A percentile compares a stretch with the other conserved stretches of the same genome.
Conservation (phyloP, 2,113 vertebrate genomes). For the Ardeotis arabs region DNA sequence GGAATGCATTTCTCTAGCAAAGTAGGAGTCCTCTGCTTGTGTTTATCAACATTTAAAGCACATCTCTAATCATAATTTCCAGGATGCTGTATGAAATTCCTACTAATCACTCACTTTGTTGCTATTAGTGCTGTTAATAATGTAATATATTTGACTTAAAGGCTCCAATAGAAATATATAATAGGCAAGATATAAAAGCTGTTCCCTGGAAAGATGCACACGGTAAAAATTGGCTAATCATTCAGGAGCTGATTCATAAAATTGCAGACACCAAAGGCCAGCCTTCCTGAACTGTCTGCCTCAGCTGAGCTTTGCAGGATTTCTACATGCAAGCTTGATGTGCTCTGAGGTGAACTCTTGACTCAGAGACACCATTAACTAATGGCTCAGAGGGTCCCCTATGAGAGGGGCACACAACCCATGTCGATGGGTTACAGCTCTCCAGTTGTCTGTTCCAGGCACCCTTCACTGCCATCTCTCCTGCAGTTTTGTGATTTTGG, state of each 20-base stretch:
- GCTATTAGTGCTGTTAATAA: constrained; percentile 2
- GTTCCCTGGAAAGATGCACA: neutral
- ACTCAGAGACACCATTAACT: neutral
- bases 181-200: neutral
- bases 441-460: neutral
- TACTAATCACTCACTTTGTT: constrained; percentile 24
- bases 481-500: neutral
- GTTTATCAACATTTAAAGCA: constrained; percentile 31
- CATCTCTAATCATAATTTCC: neutral
- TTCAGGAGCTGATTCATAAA: neutral
- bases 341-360: neutral
- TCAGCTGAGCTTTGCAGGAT: neutral
- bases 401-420: too few relatives aligned
- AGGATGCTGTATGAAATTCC: constrained; percentile 9
- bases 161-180: neutral
- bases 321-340: fast-evolving
- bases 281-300: neutral
- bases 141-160: neutral
- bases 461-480: neutral
- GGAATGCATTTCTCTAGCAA: neutral
- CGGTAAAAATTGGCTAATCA: neutral
- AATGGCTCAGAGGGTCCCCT: neutral
- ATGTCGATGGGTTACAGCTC: neutral
- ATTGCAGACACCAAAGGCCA: neutral
- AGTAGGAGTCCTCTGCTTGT: neutral